Base-by-base conservation (phyloP, 2,113 vertebrate species). In the Marmota flaviventris region DNA sequence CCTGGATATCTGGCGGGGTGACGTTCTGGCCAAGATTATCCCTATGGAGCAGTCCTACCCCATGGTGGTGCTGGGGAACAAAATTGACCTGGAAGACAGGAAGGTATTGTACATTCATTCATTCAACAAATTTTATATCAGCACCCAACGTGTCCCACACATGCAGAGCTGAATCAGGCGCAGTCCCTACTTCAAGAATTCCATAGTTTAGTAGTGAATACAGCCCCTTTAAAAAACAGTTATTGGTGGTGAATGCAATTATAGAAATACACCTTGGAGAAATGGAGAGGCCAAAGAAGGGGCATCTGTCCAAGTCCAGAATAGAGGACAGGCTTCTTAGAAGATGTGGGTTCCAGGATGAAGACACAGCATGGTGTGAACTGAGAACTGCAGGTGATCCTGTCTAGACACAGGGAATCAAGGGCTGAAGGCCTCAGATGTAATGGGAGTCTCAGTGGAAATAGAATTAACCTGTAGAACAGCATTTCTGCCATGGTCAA, bases 41-140 rank as follows among this genome's bases (percentile, higher is more conserved):
- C 96, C 98, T 0, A 73, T 96, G 89, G 98, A 98, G 0, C 92
- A 98, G 58, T 98, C 97, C 58, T 99, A 99, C 89, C 99, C 99
- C 72, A 99, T 99, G 97, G 98, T 99, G 0, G 98, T 99, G 93
- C 97, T 99, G 96, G 99, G 99, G 48, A 99, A 99, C 97, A 99
- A 99, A 97, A 98, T 99, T 0, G 99, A 99, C 89, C 82, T 99
- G 85, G 89, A 81, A 0, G 98, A 99, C 20, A 98, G 99, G n/a
- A 98, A 99, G 98, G 99, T 99, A 96, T 32, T 16, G 0, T 53
- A 25, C 7, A 11, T 58, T 56, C 63, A 25, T 72, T 79, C 70
- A 51, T 51, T 85, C 63, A 14, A 25, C 53, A 75, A 53, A 73
- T 11, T 9, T 24, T 8, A 34, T 4, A 1, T 42, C 75, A 91